Evolutionary conservation across 2,113 vertebrate genomes (phyloP), one percentile per base, ranked within the genome.

Genomic region (Poicephalus meyeri): DNA sequence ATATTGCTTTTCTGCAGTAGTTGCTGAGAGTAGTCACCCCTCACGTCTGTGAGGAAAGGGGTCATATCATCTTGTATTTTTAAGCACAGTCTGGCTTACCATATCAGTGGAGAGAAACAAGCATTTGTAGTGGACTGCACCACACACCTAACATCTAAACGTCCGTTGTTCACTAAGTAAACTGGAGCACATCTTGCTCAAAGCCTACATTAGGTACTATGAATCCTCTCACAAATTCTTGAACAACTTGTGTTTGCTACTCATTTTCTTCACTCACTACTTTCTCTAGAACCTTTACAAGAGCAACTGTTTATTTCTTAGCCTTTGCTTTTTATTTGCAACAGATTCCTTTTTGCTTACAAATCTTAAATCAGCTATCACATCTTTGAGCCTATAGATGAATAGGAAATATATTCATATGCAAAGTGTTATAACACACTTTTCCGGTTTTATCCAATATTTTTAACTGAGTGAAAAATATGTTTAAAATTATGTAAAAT

Each of bases 161-260:
- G 2, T 1, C 11, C 3, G 8, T 71, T 63, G 49, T 31, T 63
- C n/a, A 7, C 1, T 1, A 2, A 13, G 11, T 28, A 4, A 3
- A 39, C 9, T 29, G 20, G 6, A 10, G 5, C 12, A 47, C 9
- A 11, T 8, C 41, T 35, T 65, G 33, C 28, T 53, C 25, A 60
- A 78, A 80, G 12, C 8, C 24, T 52, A 7, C 47, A 31, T n/a
- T 7, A n/a, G 4, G 17, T 7, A 8, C 6, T n/a, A 7, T 61
- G 21, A 66, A 23, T 9, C 21, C 31, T 16, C 39, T 25, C 23
- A 16, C 11, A 42, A 42, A 9, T 55, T 70, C n/a, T 49, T 5
- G 7, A 63, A 31, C 2, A 23, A 23, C 61, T 85, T 33, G 10
- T 16, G 66, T 46, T 80, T 60, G 14, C 9, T n/a, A 2, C 33